phyloP scores from a whole-genome alignment of 2,888 invertebrate genomes.

The Opisthograptis luteolata region DNA sequence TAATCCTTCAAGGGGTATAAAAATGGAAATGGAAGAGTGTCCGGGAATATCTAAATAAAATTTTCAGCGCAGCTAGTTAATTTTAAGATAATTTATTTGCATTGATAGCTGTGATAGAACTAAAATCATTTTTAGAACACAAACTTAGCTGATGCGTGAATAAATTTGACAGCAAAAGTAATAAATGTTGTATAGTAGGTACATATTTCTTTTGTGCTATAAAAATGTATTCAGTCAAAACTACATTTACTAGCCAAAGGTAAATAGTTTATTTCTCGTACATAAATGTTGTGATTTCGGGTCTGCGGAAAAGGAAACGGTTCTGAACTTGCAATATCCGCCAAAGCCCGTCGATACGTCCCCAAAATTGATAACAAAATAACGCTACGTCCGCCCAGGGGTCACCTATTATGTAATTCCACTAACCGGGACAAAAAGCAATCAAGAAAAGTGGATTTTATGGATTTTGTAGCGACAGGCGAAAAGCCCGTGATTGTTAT shows the following conservation, averaged over 20 bases:
- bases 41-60: too few relatives aligned
- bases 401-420: slow-evolving; percentile 20
- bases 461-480: slow-evolving; percentile 22
- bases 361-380: slow-evolving; percentile 49
- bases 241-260: slow-evolving; percentile 9
- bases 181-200: too few relatives aligned
- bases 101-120: background rate
- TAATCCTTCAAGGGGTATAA: too few relatives aligned
- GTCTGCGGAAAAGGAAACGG: slow-evolving; percentile 45
- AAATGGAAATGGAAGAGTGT: background rate
- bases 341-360: slow-evolving; percentile 36
- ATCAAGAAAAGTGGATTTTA: slow-evolving; percentile 30
- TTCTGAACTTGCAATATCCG: slow-evolving; percentile 57
- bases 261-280: slow-evolving; percentile 20
- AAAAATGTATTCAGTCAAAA: slow-evolving; percentile 6
- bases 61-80: too few relatives aligned
- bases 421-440: slow-evolving; percentile 32
- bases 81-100: slow-evolving; percentile 4
- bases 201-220: slow-evolving; percentile 7
- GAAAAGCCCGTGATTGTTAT: slow-evolving; percentile 38
- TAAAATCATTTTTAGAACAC: background rate
- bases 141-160: too few relatives aligned
- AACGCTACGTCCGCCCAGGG: slow-evolving; percentile 27
- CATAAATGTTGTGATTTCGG: slow-evolving; percentile 38
- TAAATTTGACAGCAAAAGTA: too few relatives aligned